Conservation (phyloP, 2,113 vertebrate genomes). For the Caracal caracal region DNA sequence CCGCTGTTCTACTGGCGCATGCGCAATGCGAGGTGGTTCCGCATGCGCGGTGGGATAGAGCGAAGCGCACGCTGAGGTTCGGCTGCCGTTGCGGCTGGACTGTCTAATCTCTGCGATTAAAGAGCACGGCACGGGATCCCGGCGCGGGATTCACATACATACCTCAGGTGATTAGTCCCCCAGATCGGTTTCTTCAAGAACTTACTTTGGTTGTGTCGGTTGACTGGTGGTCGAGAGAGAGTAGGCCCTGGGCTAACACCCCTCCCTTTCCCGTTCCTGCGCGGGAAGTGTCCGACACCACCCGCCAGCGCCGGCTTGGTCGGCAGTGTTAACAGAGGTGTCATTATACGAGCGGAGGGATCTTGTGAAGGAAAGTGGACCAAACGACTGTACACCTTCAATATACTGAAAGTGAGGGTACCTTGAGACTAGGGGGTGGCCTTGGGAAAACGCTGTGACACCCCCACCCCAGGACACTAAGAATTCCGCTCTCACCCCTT, state of each 20-base stretch:
- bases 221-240: background rate
- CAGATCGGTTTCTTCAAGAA: background rate
- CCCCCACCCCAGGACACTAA: background rate
- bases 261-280: background rate
- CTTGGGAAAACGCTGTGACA: background rate
- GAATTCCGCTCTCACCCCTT: background rate
- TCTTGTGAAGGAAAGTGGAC: background rate
- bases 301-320: background rate
- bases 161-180: conserved; percentile 64
- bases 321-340: background rate
- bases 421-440: background rate
- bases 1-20: background rate
- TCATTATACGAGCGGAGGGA: background rate
- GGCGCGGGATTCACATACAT: background rate
- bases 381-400: background rate
- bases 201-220: background rate
- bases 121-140: background rate
- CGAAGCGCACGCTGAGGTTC: conserved; percentile 68
- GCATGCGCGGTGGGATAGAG: conserved; percentile 54
- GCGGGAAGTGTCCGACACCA: conserved; percentile 65
- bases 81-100: background rate
- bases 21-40: conserved; percentile 49
- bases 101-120: background rate
- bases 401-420: background rate
- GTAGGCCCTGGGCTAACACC: conserved; percentile 38